A percentile compares a stretch with the other conserved stretches of the same genome.
Evolutionary conservation across 2,113 vertebrate species (phyloP).

Genomic region (Cranoglanis bouderius): DNA sequence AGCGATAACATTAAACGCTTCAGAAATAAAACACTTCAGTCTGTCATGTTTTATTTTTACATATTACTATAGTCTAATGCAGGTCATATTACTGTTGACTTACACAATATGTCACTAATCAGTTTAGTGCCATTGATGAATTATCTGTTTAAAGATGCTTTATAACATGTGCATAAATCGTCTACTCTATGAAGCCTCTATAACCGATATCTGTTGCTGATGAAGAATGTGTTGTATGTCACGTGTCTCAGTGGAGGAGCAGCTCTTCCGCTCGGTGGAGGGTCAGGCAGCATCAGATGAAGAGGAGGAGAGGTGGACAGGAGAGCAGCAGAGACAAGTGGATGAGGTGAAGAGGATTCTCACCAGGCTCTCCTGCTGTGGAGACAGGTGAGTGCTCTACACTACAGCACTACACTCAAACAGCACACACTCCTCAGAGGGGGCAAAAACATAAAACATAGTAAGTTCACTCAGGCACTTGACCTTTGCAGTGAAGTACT

Average conservation of each 20-base stretch:
- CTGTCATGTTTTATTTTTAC: not conserved
- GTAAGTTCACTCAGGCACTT: not conserved
- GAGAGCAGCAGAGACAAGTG: slow-evolving; percentile 65
- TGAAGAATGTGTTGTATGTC: slow-evolving; percentile 27
- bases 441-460: not conserved
- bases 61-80: not conserved
- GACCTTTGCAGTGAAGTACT: not conserved
- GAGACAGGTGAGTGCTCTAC: slow-evolving; percentile 70
- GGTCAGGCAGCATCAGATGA: slow-evolving; percentile 91
- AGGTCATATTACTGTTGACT: not conserved
- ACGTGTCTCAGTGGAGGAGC: slow-evolving; percentile 76
- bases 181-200: not conserved
- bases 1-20: too few species aligned
- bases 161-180: not conserved
- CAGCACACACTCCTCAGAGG: not conserved
- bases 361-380: slow-evolving; percentile 75
- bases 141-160: not conserved
- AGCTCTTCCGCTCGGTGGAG: slow-evolving; percentile 88
- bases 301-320: slow-evolving; percentile 81
- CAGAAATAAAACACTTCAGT: not conserved
- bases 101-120: not conserved
- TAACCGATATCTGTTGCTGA: not conserved
- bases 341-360: slow-evolving; percentile 69
- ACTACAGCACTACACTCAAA: not conserved
- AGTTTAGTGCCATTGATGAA: not conserved